Percentiles rank a stretch among this genome's conserved stretches.
phyloP scores from a whole-genome alignment of 2,888 invertebrate species.

The Trichacis sp. region DNA sequence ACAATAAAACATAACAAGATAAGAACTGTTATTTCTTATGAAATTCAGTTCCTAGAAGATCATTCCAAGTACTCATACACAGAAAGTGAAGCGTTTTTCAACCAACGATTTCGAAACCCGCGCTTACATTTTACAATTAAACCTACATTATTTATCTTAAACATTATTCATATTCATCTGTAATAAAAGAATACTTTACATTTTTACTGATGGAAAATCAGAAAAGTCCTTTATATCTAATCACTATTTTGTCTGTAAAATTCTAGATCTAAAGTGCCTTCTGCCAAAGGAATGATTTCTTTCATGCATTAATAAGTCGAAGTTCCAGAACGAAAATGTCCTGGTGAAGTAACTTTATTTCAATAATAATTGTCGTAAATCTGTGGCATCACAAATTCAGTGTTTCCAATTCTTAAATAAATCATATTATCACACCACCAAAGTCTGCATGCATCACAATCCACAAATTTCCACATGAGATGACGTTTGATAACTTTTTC shows the following conservation, averaged over 20 bases:
- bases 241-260: neutral
- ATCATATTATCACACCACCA: too few species aligned
- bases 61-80: neutral
- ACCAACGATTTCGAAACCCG: neutral
- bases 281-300: constrained; percentile 1
- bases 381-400: too few species aligned
- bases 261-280: neutral
- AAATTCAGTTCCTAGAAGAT: too few species aligned
- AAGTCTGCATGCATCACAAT: too few species aligned
- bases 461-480: too few species aligned
- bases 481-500: neutral
- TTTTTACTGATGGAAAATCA: too few species aligned
- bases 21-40: too few species aligned
- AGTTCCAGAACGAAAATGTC: neutral
- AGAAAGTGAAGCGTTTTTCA: constrained; percentile 1
- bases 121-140: neutral
- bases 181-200: too few species aligned
- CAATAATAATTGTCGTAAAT: neutral
- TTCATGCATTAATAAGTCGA: neutral
- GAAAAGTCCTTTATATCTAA: too few species aligned
- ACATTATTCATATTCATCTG: neutral
- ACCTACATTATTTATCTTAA: neutral
- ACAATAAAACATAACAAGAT: too few species aligned
- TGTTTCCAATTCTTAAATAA: too few species aligned
- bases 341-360: neutral